Evolutionary conservation across 1,140 invertebrate species (phyloP).

Genomic region (Drosophila serrata): DNA sequence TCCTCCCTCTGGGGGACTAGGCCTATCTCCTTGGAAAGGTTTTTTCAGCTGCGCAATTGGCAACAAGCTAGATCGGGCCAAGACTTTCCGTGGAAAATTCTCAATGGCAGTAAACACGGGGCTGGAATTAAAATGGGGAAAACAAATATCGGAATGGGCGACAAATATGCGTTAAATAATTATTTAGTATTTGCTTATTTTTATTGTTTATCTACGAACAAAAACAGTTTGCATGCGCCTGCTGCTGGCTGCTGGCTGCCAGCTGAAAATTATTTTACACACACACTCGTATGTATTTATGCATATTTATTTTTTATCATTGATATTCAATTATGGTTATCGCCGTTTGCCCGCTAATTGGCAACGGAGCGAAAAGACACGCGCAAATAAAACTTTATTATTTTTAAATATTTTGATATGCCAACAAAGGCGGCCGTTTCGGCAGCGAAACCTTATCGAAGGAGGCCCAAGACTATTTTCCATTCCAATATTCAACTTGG

Average conservation of each 20-base stretch:
- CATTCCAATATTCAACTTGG: constrained; percentile 5
- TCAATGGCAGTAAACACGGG: constrained; percentile 35
- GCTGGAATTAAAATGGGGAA: constrained; percentile 30
- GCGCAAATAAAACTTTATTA: constrained; percentile 55
- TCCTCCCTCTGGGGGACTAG: background rate
- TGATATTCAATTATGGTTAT: constrained; percentile 77
- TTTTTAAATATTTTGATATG: constrained; percentile 35
- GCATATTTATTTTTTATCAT: constrained; percentile 63
- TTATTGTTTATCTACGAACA: constrained; percentile 55
- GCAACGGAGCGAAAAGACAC: constrained; percentile 53
- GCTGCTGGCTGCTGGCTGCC: constrained; percentile 17
- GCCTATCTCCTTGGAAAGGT: constrained; percentile 27
- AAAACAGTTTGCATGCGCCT: constrained; percentile 27
- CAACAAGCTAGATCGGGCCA: constrained; percentile 29
- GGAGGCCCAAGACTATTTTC: background rate
- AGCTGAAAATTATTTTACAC: constrained; percentile 34
- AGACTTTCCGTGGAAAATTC: constrained; percentile 44
- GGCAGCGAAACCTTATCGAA: background rate
- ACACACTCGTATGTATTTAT: constrained; percentile 35
- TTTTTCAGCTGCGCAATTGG: constrained; percentile 65
- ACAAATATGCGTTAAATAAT: constrained; percentile 67
- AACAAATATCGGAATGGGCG: constrained; percentile 49
- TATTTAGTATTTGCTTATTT: constrained; percentile 57
- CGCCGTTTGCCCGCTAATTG: constrained; percentile 63
- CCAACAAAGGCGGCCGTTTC: too few relatives aligned